A percentile compares a stretch with the other conserved stretches of the same genome.
phyloP scores from a whole-genome alignment of 2,797 vertebrate genomes.

The Bradypodion pumilum region DNA sequence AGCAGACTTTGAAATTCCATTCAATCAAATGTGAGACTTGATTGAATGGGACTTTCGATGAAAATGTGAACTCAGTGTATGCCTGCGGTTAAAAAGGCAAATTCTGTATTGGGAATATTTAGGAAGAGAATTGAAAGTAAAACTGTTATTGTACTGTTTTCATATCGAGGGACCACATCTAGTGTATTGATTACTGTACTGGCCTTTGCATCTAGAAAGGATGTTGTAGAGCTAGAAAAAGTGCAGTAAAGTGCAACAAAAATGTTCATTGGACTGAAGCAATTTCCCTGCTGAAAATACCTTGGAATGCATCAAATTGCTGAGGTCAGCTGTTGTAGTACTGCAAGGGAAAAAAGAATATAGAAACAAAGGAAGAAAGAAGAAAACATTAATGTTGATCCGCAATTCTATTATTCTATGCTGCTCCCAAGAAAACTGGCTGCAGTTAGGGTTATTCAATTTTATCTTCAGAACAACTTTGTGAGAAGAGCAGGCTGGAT shows the following conservation, averaged over 20 bases:
- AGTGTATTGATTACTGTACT: too few relatives aligned
- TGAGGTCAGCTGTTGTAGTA: conserved; percentile 70
- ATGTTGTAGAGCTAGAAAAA: background rate
- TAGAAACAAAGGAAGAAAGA: background rate
- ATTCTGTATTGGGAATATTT: too few relatives aligned
- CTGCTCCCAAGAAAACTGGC: background rate
- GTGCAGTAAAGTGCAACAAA: background rate
- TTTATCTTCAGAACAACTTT: background rate
- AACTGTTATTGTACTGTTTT: too few relatives aligned
- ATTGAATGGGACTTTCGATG: too few relatives aligned
- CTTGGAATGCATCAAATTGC: conserved; percentile 76
- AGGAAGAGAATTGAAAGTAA: too few relatives aligned
- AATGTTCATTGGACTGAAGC: background rate
- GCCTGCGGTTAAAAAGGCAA: too few relatives aligned
- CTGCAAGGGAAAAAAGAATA: conserved; percentile 63
- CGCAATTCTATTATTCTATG: background rate
- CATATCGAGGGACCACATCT: too few relatives aligned
- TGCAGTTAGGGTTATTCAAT: background rate
- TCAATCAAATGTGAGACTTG: too few relatives aligned
- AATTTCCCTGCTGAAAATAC: conserved; percentile 62
- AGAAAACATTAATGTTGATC: background rate
- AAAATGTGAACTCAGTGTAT: too few relatives aligned
- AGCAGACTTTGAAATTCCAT: too few relatives aligned
- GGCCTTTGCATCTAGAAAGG: background rate
- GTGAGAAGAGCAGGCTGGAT: background rate